phyloP scores from a whole-genome alignment of 2,888 invertebrate species.

The Oscheius myriophilus region DNA sequence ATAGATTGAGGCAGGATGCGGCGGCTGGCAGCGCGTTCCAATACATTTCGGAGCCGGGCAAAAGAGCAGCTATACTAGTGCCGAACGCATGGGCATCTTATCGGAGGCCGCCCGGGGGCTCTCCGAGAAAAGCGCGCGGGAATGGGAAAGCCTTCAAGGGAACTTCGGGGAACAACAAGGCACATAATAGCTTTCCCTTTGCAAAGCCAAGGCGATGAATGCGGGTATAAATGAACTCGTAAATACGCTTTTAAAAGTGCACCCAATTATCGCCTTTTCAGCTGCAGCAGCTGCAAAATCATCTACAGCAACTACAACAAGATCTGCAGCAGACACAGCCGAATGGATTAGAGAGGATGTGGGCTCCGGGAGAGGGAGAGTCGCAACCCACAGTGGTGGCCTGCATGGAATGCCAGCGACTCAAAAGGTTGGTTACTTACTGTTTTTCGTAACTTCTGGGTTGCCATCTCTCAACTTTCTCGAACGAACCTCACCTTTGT shows the following conservation, averaged over 20 bases:
- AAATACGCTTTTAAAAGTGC: too few relatives aligned
- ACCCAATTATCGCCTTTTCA: neutral
- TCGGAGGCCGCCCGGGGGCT: conserved; percentile 2
- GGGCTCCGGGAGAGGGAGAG: conserved; percentile 30
- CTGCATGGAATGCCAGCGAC: conserved; percentile 31
- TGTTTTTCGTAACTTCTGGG: neutral
- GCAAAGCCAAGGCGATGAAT: too few relatives aligned
- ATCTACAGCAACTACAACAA: conserved; percentile 22
- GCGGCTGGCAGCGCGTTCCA: conserved; percentile 31
- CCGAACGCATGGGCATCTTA: conserved; percentile 20
- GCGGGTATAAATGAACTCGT: too few relatives aligned
- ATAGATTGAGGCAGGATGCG: conserved; percentile 32
- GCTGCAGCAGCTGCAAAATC: conserved; percentile 23
- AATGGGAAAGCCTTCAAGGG: conserved; percentile 19
- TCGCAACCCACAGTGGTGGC: conserved; percentile 25
- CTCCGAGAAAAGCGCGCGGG: conserved; percentile 19
- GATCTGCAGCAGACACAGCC: conserved; percentile 24
- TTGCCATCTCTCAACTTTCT: neutral
- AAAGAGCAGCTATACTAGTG: conserved; percentile 27
- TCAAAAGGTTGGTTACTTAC: conserved; percentile 22
- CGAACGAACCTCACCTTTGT: neutral
- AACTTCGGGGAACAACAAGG: conserved; percentile 2
- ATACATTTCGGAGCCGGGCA: conserved; percentile 27
- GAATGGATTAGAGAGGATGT: conserved; percentile 31
- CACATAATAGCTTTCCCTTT: conserved; percentile 6